phyloP scores from a whole-genome alignment of 2,888 invertebrate genomes.

The Parasteatoda lunata region DNA sequence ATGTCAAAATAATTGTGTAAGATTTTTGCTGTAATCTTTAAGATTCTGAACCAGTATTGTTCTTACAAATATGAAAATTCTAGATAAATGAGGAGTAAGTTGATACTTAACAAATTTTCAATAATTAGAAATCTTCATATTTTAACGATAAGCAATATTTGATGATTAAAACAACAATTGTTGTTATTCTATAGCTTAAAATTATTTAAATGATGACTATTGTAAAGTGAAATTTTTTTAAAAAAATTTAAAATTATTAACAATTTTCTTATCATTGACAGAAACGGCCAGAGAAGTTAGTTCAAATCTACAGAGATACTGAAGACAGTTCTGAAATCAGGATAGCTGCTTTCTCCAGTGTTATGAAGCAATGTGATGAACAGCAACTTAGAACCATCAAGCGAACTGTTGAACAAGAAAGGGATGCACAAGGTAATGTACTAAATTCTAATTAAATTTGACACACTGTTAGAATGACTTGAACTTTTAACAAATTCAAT shows the following conservation, averaged over 20 bases:
- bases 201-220: no score
- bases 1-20: no score
- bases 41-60: no score
- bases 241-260: neutral
- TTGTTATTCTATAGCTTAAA: no score
- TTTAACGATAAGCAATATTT: no score
- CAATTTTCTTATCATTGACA: neutral
- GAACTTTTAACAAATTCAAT: neutral
- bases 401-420: constrained; percentile 82
- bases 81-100: no score
- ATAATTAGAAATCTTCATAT: no score
- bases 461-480: neutral
- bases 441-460: neutral
- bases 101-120: no score
- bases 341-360: constrained; percentile 69
- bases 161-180: no score
- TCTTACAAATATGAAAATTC: no score
- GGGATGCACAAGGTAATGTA: constrained; percentile 86
- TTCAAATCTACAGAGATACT: constrained; percentile 16
- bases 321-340: constrained; percentile 70
- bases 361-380: constrained; percentile 84
- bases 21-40: no score
- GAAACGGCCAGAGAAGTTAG: constrained; percentile 42
- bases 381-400: constrained; percentile 83
- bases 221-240: neutral